phyloP scores from a whole-genome alignment of 2,113 vertebrate genomes.

The Apus apus region DNA sequence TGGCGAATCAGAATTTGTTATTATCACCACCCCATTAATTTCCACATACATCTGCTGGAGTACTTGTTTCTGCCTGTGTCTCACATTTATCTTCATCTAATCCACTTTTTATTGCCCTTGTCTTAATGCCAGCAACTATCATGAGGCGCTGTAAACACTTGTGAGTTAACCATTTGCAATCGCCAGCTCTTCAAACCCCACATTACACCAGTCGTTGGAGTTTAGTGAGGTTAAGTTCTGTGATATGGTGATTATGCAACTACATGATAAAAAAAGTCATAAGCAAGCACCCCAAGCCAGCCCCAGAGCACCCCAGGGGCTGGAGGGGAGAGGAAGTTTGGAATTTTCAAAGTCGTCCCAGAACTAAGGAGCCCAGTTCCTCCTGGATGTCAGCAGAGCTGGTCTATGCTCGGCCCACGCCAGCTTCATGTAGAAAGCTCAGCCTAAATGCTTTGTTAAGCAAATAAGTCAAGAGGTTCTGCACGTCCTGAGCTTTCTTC shows the following conservation, averaged over 20 bases:
- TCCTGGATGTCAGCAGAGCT: background rate
- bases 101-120: conserved; percentile 69
- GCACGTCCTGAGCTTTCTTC: background rate
- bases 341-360: background rate
- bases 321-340: background rate
- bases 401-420: background rate
- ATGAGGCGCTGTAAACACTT: conserved; percentile 21
- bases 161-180: conserved; percentile 46
- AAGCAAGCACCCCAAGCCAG: rapidly evolving
- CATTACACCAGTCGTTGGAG: background rate
- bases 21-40: conserved; percentile 72
- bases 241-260: background rate
- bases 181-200: background rate
- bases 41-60: conserved; percentile 67
- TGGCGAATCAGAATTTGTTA: conserved; percentile 55
- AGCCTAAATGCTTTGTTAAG: background rate
- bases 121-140: conserved; percentile 55
- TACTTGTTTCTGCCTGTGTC: conserved; percentile 49
- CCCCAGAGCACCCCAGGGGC: background rate
- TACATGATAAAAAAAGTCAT: background rate
- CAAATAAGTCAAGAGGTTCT: background rate
- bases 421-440: background rate
- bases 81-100: conserved; percentile 74
- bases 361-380: background rate
- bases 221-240: background rate